Evolutionary conservation across 35 echinoderm and acorn worm species (phyloP), one percentile per base, ranked within the genome.

Genomic region (Apostichopus parvimensis): DNA sequence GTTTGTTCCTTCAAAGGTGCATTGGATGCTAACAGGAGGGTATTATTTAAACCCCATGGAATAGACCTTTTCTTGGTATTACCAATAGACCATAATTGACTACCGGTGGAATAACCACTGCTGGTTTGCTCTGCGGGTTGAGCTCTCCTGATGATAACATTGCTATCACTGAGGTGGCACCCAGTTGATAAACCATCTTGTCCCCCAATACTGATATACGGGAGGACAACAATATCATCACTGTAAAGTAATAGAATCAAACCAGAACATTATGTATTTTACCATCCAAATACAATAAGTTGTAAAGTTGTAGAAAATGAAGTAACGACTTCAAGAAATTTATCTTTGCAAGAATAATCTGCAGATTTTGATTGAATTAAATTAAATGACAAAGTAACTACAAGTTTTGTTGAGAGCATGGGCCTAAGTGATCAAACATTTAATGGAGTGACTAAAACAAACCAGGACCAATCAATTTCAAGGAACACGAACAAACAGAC

Each of bases 121-220:
- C 71, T n/a, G 17, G n/a, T 18, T 18, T 75, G 6, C 71, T 75
- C n/a, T 18, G 11, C 5, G 3, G 34, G 79, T 1, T 4, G 18
- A 58, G 18, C 18, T 84, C 81, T 84, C 58, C 58, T 84, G 13
- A n/a, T 20, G 28, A 9, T 57, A 82, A 17, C n/a, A 14, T 9
- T 60, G 5, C 4, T 59, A 58, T 5, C 13, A 59, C 17, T 58
- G 57, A 84, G 81, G 57, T 84, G 7, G 52, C 81, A 84, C n/a
- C 18, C 56, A 58, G 54, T 84, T 59, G 81, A 84, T 22, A 84
- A 6, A 54, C 10, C 18, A 1, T 6, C 8, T n/a, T 58, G 54
- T 59, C 54, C 81, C 9, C 81, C 81, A 53, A 84, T 84, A 14
- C 13, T 84, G 28, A 84, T 84, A 52, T 21, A 59, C 54, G 10